Evolutionary conservation across 2,888 invertebrate species (phyloP), one percentile per base, ranked within the genome.

Genomic region (Ecdyonurus torrentis): DNA sequence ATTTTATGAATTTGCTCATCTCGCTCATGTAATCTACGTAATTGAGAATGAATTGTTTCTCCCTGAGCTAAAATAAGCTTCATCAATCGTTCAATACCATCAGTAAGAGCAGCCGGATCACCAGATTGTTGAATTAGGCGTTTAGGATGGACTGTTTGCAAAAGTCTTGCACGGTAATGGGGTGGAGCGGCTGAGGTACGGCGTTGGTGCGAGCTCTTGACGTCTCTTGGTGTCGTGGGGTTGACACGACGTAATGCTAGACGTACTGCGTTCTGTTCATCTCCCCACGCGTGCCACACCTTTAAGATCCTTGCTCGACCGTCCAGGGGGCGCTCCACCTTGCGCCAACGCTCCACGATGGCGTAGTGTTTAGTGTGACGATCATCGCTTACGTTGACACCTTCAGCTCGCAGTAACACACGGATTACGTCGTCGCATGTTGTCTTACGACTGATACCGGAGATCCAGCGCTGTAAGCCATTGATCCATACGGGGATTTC

Each of bases 251-350:
- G 70, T 64, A 78, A 69, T 15, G 76, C 76, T 62, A 78, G 73
- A 69, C 76, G 76, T 50, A 78, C 85, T 73, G 85, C 84, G 70
- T 79, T 76, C 74, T 83, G 79, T 64, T 84, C 83, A 69, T 81
- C 80, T 63, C 88, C 89, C 90, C 90, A 91, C 24, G 89, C 86
- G 65, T 85, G 85, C 79, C 89, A 82, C 61, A 91, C 85, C 70
- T 88, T 87, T 64, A 89, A 76, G 66, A 90, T 86, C 64, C 83
- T 82, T 60, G 86, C 85, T 69, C 84, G 81, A 25, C 85, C 83
- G 63, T 83, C 85, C 67, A 87, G 75, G 61, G 82, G 85, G 69
- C 83, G 81, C 75, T 87, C 89, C 64, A 90, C 85, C 69, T 87
- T 85, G 71, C 89, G 78, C 87, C 88, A 85, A 71, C 86, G 74